phyloP scores from a whole-genome alignment of 23 tunicate genomes.

The Halocynthia roretzi region DNA sequence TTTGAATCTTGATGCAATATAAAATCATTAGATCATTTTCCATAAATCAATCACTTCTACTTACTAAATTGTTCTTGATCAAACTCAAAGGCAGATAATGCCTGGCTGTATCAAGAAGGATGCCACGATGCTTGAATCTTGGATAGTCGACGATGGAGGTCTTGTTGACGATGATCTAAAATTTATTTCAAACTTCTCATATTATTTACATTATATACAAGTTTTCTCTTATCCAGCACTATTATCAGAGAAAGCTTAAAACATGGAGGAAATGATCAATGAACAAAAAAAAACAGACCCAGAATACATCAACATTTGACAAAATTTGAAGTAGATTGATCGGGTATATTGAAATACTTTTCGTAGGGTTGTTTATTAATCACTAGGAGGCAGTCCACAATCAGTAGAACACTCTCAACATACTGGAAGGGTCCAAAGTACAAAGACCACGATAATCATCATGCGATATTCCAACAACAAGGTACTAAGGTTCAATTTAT shows the following conservation, averaged over 20 bases:
- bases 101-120: slow-evolving; percentile 83
- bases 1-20: too few relatives aligned
- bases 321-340: not conserved
- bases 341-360: too few relatives aligned
- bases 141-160: slow-evolving; percentile 84
- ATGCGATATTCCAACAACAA: too few relatives aligned
- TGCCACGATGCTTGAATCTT: slow-evolving; percentile 80
- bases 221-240: not conserved
- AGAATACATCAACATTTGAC: not conserved
- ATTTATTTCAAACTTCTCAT: slow-evolving; percentile 1
- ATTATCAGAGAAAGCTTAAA: too few relatives aligned
- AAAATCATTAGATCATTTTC: not conserved
- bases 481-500: too few relatives aligned
- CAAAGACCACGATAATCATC: too few relatives aligned
- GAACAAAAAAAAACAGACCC: not conserved
- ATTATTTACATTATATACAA: not conserved
- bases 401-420: too few relatives aligned
- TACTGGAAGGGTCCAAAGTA: too few relatives aligned
- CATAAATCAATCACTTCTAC: not conserved
- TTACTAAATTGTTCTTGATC: slow-evolving; percentile 59
- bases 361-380: too few relatives aligned
- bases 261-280: too few relatives aligned
- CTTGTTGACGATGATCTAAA: slow-evolving; percentile 71
- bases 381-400: too few relatives aligned
- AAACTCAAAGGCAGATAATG: slow-evolving; percentile 64